phyloP scores from a whole-genome alignment of 1,140 invertebrate species.

The Lucilia sericata region DNA sequence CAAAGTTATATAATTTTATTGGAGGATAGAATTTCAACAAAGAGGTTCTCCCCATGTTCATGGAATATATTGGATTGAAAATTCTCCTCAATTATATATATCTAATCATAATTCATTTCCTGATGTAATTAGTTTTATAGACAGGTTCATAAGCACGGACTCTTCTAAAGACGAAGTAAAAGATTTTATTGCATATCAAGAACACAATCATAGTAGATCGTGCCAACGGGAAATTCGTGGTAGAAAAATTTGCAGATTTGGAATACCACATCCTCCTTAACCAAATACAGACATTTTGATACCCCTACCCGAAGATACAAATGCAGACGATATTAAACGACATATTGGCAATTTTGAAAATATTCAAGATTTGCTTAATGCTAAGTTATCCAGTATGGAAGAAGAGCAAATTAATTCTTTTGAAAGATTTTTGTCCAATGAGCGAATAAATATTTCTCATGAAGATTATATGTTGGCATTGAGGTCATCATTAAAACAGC shows the following conservation, averaged over 20 bases:
- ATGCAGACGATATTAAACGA: not conserved
- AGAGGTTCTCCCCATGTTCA: conserved; percentile 68
- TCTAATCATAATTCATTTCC: conserved; percentile 53
- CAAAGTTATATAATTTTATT: conserved; percentile 53
- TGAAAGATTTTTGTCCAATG: conserved; percentile 34
- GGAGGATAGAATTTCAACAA: conserved; percentile 68
- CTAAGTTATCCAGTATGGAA: not conserved
- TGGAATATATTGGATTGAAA: conserved; percentile 66
- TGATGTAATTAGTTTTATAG: conserved; percentile 48
- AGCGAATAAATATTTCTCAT: not conserved
- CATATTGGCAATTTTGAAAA: conserved; percentile 30
- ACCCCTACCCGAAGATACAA: conserved; percentile 27
- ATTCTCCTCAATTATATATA: conserved; percentile 60
- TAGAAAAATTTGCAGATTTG: conserved; percentile 39
- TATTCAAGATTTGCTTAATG: conserved; percentile 35
- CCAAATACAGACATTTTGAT: conserved; percentile 32
- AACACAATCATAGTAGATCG: conserved; percentile 42
- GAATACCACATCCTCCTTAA: conserved; percentile 41
- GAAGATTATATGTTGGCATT: conserved; percentile 40
- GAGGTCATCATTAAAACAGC: conserved; percentile 40
- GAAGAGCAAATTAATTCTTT: not conserved
- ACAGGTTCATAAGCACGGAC: conserved; percentile 37
- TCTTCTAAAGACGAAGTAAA: no score
- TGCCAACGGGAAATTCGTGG: conserved; percentile 34
- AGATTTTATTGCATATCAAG: conserved; percentile 25